Base-by-base conservation (phyloP, 2,113 vertebrate species). In the Dicrurus megarhynchus region DNA sequence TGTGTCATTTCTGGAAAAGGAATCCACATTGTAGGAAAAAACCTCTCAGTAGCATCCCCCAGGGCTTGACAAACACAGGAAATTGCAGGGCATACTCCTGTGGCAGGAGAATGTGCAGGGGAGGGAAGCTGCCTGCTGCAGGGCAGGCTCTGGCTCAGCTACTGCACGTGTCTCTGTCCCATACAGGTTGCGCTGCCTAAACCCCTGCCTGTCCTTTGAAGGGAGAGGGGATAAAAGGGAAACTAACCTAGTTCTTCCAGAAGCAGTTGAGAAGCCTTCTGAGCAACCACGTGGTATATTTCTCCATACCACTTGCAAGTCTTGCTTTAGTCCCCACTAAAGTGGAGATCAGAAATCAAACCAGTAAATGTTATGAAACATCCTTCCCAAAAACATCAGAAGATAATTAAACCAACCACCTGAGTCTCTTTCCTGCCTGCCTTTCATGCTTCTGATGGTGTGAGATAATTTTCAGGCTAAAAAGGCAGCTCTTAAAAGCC, bases 41-140 rank as follows among this genome's bases (percentile, higher is more conserved):
- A n/a, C n/a, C n/a, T n/a, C n/a, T n/a, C n/a, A n/a, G n/a, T n/a
- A n/a, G 55, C 63, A 78, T 71, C 49, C 86, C 69, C 24, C 20
- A 46, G 76, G 76, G 60, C 64, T 52, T 93, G 53, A 75, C 60
- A 95, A 83, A 69, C 52, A 90, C 46, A 89, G 88, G 87, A 96
- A 91, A 97, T 90, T 65, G 50, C 35, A 76, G 89, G 84, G 50
- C 78, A 42, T 39, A 9, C 13, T 64, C 69, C 47, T 83, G 50
- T 23, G 69, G 59, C n/a, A 67, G 84, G 41, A 76, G 70, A 73
- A 87, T 6, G 52, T 30, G 53, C 64, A 30, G 52, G 56, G 57
- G 69, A 59, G 64, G 32, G 52, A 80, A 80, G 9, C 22, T 79
- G 65, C 7, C 35, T n/a, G 67, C 63, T 63, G 33, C 60, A 53